Conservation (phyloP, 1,140 invertebrate genomes). For the Mercenaria mercenaria region DNA sequence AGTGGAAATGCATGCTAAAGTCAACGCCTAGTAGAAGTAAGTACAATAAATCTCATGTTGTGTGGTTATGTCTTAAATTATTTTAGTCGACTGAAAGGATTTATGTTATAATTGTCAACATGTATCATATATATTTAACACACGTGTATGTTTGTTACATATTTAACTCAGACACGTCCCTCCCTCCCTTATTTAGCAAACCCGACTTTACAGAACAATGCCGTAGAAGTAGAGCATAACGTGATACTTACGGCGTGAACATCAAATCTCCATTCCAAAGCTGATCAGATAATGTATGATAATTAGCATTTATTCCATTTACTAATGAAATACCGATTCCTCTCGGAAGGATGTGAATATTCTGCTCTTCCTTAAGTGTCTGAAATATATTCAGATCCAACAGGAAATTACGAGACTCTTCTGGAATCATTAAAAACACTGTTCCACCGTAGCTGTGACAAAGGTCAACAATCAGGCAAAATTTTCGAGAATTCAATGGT, state of each 20-base stretch:
- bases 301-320: neutral
- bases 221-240: slow-evolving; percentile 23
- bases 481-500: neutral
- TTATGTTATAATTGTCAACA: neutral
- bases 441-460: slow-evolving; percentile 38
- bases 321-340: neutral
- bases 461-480: slow-evolving; percentile 35
- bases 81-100: neutral
- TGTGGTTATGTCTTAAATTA: neutral
- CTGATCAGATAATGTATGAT: neutral
- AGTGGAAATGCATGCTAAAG: no score
- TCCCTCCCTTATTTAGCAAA: slow-evolving; percentile 29
- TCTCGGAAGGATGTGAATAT: neutral
- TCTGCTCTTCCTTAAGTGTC: neutral
- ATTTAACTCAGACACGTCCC: neutral
- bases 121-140: no score
- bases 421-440: slow-evolving; percentile 47
- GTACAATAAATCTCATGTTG: neutral
- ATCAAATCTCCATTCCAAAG: neutral
- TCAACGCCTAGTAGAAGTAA: no score
- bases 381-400: neutral
- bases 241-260: neutral
- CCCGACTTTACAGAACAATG: slow-evolving; percentile 2
- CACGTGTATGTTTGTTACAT: neutral
- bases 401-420: neutral